Evolutionary conservation across 2,113 vertebrate genomes (phyloP).

Genomic region (Triplophysa rosa): DNA sequence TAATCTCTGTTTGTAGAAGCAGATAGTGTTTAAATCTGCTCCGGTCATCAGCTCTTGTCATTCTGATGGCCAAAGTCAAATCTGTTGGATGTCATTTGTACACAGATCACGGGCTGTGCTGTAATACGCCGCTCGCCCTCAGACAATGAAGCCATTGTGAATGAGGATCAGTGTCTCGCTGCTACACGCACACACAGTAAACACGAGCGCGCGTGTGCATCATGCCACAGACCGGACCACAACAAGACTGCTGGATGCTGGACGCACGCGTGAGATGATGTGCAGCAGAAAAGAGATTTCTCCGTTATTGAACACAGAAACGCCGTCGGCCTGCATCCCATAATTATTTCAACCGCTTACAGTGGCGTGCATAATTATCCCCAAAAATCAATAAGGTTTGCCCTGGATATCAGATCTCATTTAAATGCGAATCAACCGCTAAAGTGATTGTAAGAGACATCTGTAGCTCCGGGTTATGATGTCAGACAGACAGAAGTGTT

Average conservation of each 20-base stretch:
- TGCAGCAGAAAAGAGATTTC: conserved; percentile 4
- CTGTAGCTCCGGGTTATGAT: not conserved
- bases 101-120: conserved; percentile 47
- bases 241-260: not conserved
- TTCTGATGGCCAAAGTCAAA: conserved; percentile 40
- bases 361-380: conserved; percentile 11
- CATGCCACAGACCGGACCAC: not conserved
- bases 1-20: not conserved
- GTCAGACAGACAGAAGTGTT: not conserved
- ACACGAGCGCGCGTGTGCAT: conserved; percentile 34
- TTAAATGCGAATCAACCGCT: conserved; percentile 2
- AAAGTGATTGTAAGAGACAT: not conserved
- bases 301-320: not conserved
- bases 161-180: conserved; percentile 42
- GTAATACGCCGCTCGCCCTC: conserved; percentile 20
- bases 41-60: conserved; percentile 3
- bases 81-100: conserved; percentile 40
- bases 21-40: not conserved
- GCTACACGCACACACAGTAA: conserved; percentile 32
- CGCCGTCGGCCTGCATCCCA: not conserved
- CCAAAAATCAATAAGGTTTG: conserved; percentile 12
- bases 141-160: conserved; percentile 48
- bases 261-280: not conserved
- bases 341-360: conserved; percentile 24
- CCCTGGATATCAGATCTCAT: conserved; percentile 18